Evolutionary conservation across 1,140 invertebrate genomes (phyloP), one percentile per base, ranked within the genome.

Genomic region (Anoplophora glabripennis): DNA sequence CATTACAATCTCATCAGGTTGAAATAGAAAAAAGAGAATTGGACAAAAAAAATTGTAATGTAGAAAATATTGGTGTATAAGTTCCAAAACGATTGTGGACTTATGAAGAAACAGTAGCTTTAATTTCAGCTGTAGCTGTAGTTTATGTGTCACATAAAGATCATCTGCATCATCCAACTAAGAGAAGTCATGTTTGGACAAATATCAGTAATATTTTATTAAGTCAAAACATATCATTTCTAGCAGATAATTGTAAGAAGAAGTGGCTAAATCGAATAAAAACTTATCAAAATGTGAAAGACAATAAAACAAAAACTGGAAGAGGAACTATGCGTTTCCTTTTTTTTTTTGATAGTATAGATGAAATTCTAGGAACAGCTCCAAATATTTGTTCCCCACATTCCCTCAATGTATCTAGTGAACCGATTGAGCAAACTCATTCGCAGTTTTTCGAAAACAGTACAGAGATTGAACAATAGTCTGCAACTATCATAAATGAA

Each of bases 281-380:
- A n/a, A n/a, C n/a, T n/a, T n/a, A n/a, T n/a, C n/a, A n/a, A 53
- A 53, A 18, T 53, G 12, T 38, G 15, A 53, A 53, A 53, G 51
- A 53, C 12, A 53, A 53, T 11, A 53, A 53, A 11, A 53, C 14
- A n/a, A 53, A 40, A 53, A 53, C 38, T 10, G 51, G 35, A 15
- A 53, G 51, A 53, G 51, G 1, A 40, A 9, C 51, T 40, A 53
- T n/a, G 9, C n/a, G 51, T n/a, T 53, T 53, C n/a, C n/a, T n/a
- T 41, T 40, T 53, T 36, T 53, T 53, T 34, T 53, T 18, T 34
- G 36, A 53, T 40, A 9, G 41, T 40, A 53, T 53, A 10, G 51
- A 53, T 53, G 21, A 41, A 35, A 14, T 51, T 35, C 0, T 53
- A 34, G 51, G 51, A 28, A 21, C n/a, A 15, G 21, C n/a, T 40